phyloP scores from a whole-genome alignment of 2,113 vertebrate genomes.

The Oxyruncus cristatus region DNA sequence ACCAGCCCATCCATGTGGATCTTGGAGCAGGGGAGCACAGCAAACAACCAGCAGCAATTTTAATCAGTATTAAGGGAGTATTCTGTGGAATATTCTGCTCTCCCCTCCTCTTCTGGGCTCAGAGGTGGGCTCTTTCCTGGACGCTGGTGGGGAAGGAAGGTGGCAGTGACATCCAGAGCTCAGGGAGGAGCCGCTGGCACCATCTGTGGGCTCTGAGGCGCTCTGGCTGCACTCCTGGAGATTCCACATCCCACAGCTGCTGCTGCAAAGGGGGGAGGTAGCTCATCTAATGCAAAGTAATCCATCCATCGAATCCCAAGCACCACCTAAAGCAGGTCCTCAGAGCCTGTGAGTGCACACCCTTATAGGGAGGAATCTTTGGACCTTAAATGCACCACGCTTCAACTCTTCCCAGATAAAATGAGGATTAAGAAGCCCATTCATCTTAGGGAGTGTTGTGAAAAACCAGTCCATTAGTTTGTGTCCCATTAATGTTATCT shows the following conservation, averaged over 20 bases:
- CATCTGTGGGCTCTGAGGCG: not conserved
- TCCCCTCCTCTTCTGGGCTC: not conserved
- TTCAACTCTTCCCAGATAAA: constrained; percentile 35
- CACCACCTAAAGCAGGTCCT: not conserved
- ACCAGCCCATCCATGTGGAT: fast-evolving
- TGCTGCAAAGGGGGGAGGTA: not conserved
- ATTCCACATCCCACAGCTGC: not conserved
- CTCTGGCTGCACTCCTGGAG: not conserved
- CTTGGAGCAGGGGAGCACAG: not conserved
- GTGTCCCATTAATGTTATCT: constrained; percentile 48
- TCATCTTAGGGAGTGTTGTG: constrained; percentile 3
- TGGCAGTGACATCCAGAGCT: not conserved
- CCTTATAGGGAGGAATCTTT: not conserved
- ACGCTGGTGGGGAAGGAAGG: not conserved
- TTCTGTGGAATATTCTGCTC: not conserved
- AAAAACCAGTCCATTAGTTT: constrained; percentile 53
- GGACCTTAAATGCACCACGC: not conserved
- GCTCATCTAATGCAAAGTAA: not conserved
- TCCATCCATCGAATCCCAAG: not conserved
- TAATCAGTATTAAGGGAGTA: not conserved
- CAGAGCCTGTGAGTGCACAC: not conserved
- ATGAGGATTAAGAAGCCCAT: constrained; percentile 31
- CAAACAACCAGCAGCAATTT: not conserved
- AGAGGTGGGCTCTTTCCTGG: not conserved
- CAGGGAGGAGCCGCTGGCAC: fast-evolving